Conservation (phyloP, 2,113 vertebrate genomes). For the Notarius quadriscutis region DNA sequence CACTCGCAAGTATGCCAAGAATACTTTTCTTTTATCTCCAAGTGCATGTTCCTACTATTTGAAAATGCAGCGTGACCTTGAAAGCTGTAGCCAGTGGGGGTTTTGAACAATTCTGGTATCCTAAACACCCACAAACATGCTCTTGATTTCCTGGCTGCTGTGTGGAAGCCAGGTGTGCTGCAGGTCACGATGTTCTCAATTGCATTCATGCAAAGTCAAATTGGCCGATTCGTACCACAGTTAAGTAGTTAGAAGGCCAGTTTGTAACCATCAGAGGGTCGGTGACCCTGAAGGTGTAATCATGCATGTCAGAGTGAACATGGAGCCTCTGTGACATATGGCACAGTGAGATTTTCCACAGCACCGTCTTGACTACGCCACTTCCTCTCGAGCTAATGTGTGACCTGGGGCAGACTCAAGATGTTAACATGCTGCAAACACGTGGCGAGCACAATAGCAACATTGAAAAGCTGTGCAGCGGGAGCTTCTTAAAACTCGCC, state of each 20-base stretch:
- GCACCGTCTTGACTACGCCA: constrained; percentile 20
- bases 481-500: background rate
- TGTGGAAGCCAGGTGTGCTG: constrained; percentile 31
- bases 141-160: background rate
- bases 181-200: constrained; percentile 42
- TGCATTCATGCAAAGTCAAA: background rate
- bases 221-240: constrained; percentile 23
- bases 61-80: constrained; percentile 5
- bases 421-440: constrained; percentile 36
- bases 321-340: constrained; percentile 35
- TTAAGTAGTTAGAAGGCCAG: constrained; percentile 49
- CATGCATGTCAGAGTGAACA: constrained; percentile 46
- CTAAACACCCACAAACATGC: background rate
- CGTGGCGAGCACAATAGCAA: background rate
- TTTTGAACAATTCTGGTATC: background rate
- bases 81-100: background rate
- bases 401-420: constrained; percentile 40
- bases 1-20: background rate
- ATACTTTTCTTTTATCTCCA: constrained; percentile 21
- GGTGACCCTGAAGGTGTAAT: constrained; percentile 39
- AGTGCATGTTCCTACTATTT: background rate
- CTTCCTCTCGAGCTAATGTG: constrained; percentile 27
- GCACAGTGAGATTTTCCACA: constrained; percentile 28
- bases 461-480: background rate
- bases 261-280: constrained; percentile 37